Evolutionary conservation across 2,797 vertebrate genomes (phyloP).

Genomic region (Meda fulgida): DNA sequence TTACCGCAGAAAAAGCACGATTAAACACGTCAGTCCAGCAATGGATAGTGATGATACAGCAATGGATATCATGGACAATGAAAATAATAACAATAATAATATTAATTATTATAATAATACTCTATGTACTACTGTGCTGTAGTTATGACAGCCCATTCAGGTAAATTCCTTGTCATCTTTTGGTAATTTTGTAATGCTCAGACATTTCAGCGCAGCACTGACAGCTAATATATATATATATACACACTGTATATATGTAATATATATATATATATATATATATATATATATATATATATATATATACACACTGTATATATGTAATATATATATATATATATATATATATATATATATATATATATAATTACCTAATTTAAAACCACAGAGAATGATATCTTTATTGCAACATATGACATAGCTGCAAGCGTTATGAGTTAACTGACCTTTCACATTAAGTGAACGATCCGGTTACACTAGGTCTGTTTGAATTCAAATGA

Average conservation of each 20-base stretch:
- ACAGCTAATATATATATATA: neutral
- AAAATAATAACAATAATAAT: neutral
- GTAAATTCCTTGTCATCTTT: conserved; percentile 21
- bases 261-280: too few species aligned
- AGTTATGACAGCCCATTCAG: conserved; percentile 58
- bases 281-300: too few species aligned
- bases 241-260: too few species aligned
- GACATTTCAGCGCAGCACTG: conserved; percentile 10
- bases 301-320: too few species aligned
- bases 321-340: too few species aligned
- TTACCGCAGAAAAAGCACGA: too few species aligned
- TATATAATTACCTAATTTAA: conserved; percentile 31
- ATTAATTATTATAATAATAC: neutral
- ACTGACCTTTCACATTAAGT: conserved; percentile 81
- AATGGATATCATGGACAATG: too few species aligned
- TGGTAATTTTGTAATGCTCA: conserved; percentile 17
- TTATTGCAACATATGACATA: conserved; percentile 65
- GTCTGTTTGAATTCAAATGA: conserved; percentile 77
- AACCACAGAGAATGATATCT: conserved; percentile 61
- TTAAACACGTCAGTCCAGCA: too few species aligned
- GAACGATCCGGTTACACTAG: conserved; percentile 77
- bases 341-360: too few species aligned
- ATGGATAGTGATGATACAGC: too few species aligned
- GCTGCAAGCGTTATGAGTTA: conserved; percentile 74
- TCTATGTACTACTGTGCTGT: conserved; percentile 38